Conservation (phyloP, 64 coral and sea anemone species). For the Trachythela sp. region DNA sequence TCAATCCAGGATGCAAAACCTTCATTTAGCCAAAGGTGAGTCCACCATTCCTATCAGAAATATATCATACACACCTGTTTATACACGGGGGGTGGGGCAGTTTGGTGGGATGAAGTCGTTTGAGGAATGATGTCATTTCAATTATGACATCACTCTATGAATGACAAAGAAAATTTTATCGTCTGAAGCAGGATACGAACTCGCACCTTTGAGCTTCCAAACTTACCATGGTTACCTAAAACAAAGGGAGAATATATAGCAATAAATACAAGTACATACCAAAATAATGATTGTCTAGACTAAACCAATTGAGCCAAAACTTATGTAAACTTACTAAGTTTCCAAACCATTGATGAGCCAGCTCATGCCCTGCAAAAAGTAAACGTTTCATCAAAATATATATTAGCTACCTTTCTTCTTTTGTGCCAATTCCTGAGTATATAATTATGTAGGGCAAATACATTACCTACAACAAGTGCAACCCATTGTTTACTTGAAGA, state of each 20-base stretch:
- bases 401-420: no score
- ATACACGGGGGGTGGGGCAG: no score
- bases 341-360: constrained; percentile 98
- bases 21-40: constrained; percentile 90
- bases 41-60: constrained; percentile 84
- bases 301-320: no score
- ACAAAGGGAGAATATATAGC: neutral
- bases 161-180: no score
- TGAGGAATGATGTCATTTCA: no score
- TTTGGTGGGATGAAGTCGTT: neutral
- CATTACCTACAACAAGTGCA: constrained; percentile 80
- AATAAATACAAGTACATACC: neutral
- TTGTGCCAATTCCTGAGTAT: no score
- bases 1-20: constrained; percentile 98
- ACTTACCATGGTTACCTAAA: constrained; percentile 89
- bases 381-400: neutral
- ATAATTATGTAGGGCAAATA: neutral
- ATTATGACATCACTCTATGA: no score
- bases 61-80: no score
- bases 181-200: no score
- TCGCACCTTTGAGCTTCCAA: neutral
- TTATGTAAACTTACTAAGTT: constrained; percentile 95
- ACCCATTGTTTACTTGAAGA: constrained; percentile 94
- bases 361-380: constrained; percentile 68
- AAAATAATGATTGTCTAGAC: neutral